Conservation (phyloP, 2,797 vertebrate genomes). For the Anableps anableps region DNA sequence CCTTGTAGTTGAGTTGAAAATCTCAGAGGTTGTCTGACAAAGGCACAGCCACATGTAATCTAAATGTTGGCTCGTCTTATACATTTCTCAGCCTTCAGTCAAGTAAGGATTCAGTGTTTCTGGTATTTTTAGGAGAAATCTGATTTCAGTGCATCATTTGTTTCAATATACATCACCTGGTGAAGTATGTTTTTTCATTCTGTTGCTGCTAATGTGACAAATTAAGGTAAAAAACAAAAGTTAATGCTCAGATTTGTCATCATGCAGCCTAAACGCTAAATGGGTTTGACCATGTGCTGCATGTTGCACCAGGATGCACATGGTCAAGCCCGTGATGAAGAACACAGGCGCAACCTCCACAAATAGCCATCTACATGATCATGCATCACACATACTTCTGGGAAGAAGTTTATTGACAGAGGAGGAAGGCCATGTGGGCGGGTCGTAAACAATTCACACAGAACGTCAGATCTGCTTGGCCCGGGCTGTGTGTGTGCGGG, state of each 20-base stretch:
- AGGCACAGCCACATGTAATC: background rate
- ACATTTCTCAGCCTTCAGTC: background rate
- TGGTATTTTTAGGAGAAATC: background rate
- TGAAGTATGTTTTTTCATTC: conserved; percentile 26
- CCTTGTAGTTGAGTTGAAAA: conserved; percentile 23
- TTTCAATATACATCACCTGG: conserved; percentile 44
- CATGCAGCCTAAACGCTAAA: conserved; percentile 24
- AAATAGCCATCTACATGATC: conserved; percentile 41
- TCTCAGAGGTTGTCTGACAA: conserved; percentile 17
- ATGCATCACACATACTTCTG: conserved; percentile 74
- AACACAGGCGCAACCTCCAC: conserved; percentile 49
- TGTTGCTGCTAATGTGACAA: conserved; percentile 54
- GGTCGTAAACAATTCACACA: conserved; percentile 73
- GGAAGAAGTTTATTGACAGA: conserved; percentile 75
- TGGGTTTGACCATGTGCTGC: conserved; percentile 23
- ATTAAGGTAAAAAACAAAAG: conserved; percentile 40
- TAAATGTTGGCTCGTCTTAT: conserved; percentile 7
- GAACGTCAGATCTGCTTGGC: conserved; percentile 68
- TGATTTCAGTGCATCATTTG: conserved; percentile 28
- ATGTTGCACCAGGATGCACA: conserved; percentile 63
- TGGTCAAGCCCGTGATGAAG: conserved; percentile 67
- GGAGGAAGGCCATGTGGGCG: conserved; percentile 70
- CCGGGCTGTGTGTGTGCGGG: conserved; percentile 37
- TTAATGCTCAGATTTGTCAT: conserved; percentile 68
- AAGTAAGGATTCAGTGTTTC: background rate